phyloP scores from a whole-genome alignment of 2,113 vertebrate species.

The Rhinoptilus africanus region DNA sequence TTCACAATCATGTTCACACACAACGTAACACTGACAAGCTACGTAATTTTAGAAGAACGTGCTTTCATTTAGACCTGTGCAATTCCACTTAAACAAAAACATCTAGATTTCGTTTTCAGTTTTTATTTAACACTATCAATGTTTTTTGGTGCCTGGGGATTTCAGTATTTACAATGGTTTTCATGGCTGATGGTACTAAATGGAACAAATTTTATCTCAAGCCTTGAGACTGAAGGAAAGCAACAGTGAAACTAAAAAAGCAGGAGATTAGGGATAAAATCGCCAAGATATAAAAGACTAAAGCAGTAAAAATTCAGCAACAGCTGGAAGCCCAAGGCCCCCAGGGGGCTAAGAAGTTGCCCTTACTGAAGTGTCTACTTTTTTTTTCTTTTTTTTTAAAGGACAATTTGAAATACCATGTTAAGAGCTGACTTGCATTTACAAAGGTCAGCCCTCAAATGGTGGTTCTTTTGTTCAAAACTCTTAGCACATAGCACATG shows the following conservation, averaged over 20 bases:
- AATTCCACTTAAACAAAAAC: neutral
- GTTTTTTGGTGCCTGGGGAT: neutral
- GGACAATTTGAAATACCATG: slow-evolving; percentile 15
- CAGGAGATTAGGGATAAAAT: neutral
- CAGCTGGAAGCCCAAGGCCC: slow-evolving; percentile 38
- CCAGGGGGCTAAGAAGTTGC: neutral
- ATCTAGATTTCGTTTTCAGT: neutral
- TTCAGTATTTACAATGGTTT: neutral
- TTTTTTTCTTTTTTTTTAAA: neutral
- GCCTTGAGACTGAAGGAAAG: neutral
- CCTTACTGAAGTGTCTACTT: neutral
- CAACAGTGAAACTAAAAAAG: neutral
- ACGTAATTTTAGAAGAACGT: neutral
- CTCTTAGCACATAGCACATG: neutral
- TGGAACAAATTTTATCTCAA: neutral
- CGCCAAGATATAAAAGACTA: neutral
- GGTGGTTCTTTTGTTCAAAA: slow-evolving; percentile 14
- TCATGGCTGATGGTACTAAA: neutral
- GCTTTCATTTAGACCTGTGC: neutral
- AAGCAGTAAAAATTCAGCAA: slow-evolving; percentile 20
- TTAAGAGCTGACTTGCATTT: neutral
- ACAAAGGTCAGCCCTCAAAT: slow-evolving; percentile 5
- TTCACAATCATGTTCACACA: neutral
- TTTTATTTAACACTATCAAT: neutral
- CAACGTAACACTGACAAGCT: neutral